Conservation (phyloP, 2,888 invertebrate genomes). For the Ormyrus nitidulus region DNA sequence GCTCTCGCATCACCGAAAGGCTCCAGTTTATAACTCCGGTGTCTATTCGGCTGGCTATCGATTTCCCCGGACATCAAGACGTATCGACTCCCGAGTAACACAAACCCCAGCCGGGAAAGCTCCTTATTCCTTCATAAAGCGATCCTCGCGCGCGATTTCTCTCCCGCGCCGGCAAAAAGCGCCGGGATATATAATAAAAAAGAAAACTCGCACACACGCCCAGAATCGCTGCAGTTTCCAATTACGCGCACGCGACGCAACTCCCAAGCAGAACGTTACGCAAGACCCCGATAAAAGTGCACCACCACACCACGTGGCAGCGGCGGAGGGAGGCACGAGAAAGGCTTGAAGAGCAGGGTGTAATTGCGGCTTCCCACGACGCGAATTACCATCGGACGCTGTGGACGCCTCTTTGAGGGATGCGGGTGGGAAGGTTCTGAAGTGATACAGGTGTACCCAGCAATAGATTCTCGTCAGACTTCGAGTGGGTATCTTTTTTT, state of each 20-base stretch:
- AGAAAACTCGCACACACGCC: background rate
- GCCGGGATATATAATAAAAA: background rate
- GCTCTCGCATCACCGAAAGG: no score
- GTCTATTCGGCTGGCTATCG: no score
- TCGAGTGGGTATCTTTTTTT: no score
- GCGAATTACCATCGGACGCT: slow-evolving; percentile 26
- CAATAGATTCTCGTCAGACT: no score
- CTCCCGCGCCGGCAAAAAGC: slow-evolving; percentile 1
- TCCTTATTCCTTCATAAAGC: slow-evolving; percentile 3
- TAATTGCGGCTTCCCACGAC: slow-evolving; percentile 36
- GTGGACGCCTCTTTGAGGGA: no score
- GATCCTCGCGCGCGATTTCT: slow-evolving; percentile 19
- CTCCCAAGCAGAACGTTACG: slow-evolving; percentile 9
- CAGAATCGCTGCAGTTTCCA: slow-evolving; percentile 18
- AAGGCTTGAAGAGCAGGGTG: background rate
- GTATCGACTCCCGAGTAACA: no score
- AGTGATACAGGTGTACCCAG: no score
- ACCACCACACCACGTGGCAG: no score
- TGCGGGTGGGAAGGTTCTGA: no score
- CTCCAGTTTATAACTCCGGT: no score
- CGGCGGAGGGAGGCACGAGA: background rate
- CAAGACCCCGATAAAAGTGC: background rate
- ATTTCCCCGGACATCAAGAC: no score
- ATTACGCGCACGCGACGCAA: slow-evolving; percentile 40
- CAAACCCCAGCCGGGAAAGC: slow-evolving; percentile 41